phyloP scores from a whole-genome alignment of 2,113 vertebrate species.

The Thunnus maccoyii region DNA sequence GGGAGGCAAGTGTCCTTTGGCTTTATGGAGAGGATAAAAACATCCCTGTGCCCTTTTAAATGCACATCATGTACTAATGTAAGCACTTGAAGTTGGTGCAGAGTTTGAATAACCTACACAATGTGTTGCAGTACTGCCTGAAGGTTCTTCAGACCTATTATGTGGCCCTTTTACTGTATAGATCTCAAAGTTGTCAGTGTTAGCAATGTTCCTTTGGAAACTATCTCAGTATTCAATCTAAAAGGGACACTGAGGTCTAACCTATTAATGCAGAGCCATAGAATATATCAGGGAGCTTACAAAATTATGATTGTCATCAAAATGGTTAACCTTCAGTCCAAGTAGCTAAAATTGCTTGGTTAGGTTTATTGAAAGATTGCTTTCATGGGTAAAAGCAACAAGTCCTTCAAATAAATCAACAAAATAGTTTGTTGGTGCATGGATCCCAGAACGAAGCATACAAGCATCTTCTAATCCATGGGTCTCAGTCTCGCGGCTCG shows the following conservation, averaged over 20 bases:
- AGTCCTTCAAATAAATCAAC: no score
- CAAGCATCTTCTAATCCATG: no score
- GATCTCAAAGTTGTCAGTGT: not conserved
- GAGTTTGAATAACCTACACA: not conserved
- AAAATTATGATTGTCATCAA: no score
- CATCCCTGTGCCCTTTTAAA: slow-evolving; percentile 16
- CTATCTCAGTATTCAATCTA: not conserved
- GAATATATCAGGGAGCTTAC: not conserved
- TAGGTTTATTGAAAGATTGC: no score
- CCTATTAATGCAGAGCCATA: not conserved
- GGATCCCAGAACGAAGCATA: no score
- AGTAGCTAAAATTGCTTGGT: no score
- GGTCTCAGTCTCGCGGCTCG: no score
- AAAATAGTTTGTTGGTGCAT: no score
- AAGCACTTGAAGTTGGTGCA: not conserved
- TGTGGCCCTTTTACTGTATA: not conserved
- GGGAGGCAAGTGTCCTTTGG: not conserved
- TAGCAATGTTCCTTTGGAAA: not conserved
- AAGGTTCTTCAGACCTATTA: not conserved
- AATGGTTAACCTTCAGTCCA: no score
- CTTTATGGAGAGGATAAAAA: slow-evolving; percentile 21
- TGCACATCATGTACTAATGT: not conserved
- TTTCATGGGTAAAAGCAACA: no score
- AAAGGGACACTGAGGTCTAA: not conserved
- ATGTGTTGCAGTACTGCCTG: not conserved